Percentiles rank a stretch among this genome's conserved stretches.
Conservation (phyloP, 1,140 invertebrate species). For the Halictus rubicundus region DNA sequence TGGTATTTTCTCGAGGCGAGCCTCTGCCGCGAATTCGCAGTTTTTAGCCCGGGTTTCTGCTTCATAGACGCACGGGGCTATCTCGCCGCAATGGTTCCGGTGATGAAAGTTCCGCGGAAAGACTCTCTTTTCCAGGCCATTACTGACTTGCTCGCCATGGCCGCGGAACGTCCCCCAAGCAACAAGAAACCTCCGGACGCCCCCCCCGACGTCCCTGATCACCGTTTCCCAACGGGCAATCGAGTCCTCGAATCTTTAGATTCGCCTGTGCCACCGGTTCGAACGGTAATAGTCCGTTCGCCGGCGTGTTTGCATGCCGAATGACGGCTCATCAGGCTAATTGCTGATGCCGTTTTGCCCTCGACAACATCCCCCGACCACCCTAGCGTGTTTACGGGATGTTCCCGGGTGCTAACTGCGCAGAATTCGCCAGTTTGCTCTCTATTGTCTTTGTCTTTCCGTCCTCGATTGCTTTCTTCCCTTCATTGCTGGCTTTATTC, state of each 20-base stretch:
- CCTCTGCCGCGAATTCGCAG: background rate
- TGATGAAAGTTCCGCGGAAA: slow-evolving; percentile 33
- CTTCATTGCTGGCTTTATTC: too few species aligned
- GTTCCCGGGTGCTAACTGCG: too few species aligned
- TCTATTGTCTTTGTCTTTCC: too few species aligned
- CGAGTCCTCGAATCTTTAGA: background rate
- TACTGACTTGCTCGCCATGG: background rate
- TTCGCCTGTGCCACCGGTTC: background rate
- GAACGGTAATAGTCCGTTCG: too few species aligned
- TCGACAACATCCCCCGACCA: background rate
- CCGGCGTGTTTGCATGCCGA: background rate
- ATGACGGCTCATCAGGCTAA: background rate
- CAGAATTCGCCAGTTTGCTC: too few species aligned
- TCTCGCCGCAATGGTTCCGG: slow-evolving; percentile 18
- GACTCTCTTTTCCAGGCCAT: slow-evolving; percentile 31
- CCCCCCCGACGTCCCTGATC: background rate
- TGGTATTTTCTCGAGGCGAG: too few species aligned
- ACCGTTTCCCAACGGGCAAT: background rate
- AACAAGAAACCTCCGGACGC: background rate
- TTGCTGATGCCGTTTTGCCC: background rate
- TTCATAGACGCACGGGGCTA: slow-evolving; percentile 15
- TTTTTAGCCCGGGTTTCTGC: slow-evolving; percentile 18
- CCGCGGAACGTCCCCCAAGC: background rate
- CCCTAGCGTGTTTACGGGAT: too few species aligned
- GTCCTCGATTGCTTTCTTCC: too few species aligned